Evolutionary conservation across 2,888 invertebrate species (phyloP).

Genomic region (Pasiphila rectangulata): DNA sequence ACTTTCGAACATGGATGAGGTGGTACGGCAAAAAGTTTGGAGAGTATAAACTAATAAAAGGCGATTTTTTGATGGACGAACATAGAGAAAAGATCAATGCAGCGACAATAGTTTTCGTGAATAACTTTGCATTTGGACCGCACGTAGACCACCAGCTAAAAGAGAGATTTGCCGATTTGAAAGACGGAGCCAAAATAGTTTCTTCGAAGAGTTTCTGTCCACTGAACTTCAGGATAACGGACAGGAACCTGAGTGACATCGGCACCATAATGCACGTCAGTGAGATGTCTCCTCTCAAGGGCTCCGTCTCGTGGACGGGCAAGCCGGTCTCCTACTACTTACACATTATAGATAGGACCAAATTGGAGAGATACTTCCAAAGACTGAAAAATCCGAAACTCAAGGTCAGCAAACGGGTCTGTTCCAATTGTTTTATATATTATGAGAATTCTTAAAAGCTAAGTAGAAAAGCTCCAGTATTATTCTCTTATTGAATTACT

Average conservation of each 20-base stretch:
- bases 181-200: conserved; percentile 97
- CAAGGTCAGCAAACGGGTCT: conserved; percentile 83
- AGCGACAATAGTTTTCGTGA: conserved; percentile 98
- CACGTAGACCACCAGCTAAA: conserved; percentile 98
- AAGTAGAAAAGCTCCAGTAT: conserved; percentile 19
- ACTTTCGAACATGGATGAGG: conserved; percentile 97
- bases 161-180: conserved; percentile 96
- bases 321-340: conserved; percentile 99
- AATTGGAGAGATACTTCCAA: conserved; percentile 97
- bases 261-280: conserved; percentile 99
- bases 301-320: conserved; percentile 99
- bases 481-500: conserved; percentile 5
- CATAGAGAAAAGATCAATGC: conserved; percentile 96
- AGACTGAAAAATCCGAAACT: conserved; percentile 94
- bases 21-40: conserved; percentile 98
- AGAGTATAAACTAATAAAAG: conserved; percentile 94
- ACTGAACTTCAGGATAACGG: conserved; percentile 98
- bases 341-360: conserved; percentile 98
- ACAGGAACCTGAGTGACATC: conserved; percentile 98
- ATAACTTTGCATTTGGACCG: conserved; percentile 99
- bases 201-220: conserved; percentile 99
- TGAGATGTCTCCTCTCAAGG: conserved; percentile 96
- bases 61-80: conserved; percentile 96
- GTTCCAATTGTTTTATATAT: conserved; percentile 60
- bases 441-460: conserved; percentile 22